A percentile compares a stretch with the other conserved stretches of the same genome.
Conservation (phyloP, 1,140 invertebrate genomes). For the Copidosoma floridanum region DNA sequence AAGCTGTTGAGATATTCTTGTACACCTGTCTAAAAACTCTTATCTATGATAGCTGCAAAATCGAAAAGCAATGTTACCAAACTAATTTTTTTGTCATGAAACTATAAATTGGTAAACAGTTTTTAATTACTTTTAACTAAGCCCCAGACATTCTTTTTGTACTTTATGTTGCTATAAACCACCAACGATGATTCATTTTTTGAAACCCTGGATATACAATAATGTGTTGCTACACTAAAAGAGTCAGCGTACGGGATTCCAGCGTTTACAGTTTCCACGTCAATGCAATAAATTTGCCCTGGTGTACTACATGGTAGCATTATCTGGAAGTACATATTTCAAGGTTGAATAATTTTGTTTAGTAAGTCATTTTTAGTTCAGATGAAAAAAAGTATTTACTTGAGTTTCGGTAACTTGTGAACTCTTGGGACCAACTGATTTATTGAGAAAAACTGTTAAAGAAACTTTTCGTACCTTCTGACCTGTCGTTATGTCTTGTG, state of each 20-base stretch:
- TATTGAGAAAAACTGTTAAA: constrained; percentile 77
- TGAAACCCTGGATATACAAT: constrained; percentile 74
- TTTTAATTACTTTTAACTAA: constrained; percentile 79
- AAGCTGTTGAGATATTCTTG: constrained; percentile 77
- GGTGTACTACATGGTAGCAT: constrained; percentile 84
- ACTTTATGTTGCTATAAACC: constrained; percentile 75
- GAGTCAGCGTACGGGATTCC: constrained; percentile 92
- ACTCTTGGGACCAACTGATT: constrained; percentile 83
- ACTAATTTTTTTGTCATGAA: too few species aligned
- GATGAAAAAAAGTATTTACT: constrained; percentile 51
- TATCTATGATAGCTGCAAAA: constrained; percentile 89
- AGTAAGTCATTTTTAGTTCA: background rate
- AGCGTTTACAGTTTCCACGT: constrained; percentile 78
- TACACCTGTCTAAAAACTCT: constrained; percentile 79
- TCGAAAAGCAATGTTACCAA: too few species aligned
- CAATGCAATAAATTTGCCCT: constrained; percentile 82
- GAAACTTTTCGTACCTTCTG: constrained; percentile 76
- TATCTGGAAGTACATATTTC: constrained; percentile 57
- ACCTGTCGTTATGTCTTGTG: constrained; percentile 63
- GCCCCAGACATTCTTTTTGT: constrained; percentile 88
- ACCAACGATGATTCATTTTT: constrained; percentile 62
- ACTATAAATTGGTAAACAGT: too few species aligned
- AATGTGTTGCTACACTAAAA: constrained; percentile 82
- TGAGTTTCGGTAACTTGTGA: constrained; percentile 83
- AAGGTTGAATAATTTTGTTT: background rate